Evolutionary conservation across 1,140 invertebrate species (phyloP).

Genomic region (Hirudo medicinalis): DNA sequence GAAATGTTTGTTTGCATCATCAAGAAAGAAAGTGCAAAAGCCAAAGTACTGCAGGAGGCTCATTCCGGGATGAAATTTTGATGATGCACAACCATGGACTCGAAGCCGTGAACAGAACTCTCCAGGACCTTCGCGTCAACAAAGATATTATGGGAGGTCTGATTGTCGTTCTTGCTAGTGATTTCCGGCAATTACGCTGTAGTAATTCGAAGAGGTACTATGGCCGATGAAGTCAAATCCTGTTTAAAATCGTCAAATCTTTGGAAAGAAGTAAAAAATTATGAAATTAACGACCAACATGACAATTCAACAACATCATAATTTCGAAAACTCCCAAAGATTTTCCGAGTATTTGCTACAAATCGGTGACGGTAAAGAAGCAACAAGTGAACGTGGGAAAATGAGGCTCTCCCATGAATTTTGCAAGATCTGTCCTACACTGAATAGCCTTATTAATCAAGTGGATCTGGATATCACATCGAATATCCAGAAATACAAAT

Average conservation of each 20-base stretch:
- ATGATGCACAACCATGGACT: constrained; percentile 29
- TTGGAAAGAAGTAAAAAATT: constrained; percentile 27
- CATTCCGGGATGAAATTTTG: constrained; percentile 38
- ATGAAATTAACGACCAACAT: constrained; percentile 25
- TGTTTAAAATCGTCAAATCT: constrained; percentile 40
- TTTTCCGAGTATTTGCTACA: constrained; percentile 20
- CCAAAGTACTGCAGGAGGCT: constrained; percentile 28
- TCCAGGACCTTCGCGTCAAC: constrained; percentile 31
- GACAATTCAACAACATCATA: constrained; percentile 17
- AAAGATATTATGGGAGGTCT: constrained; percentile 32
- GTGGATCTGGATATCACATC: no score
- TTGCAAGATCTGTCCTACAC: no score
- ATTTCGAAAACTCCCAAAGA: constrained; percentile 19
- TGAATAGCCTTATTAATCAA: no score
- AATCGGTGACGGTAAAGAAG: constrained; percentile 23
- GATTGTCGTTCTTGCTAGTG: constrained; percentile 37
- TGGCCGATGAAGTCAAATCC: constrained; percentile 40
- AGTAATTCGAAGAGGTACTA: constrained; percentile 38
- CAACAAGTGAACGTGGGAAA: no score
- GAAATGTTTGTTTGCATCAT: constrained; percentile 28
- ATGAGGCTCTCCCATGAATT: no score
- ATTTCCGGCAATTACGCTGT: constrained; percentile 46
- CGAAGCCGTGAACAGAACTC: constrained; percentile 31
- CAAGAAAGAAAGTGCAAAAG: constrained; percentile 24
- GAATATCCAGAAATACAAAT: no score